phyloP scores from a whole-genome alignment of 1,140 invertebrate species.

The Formica selysi region DNA sequence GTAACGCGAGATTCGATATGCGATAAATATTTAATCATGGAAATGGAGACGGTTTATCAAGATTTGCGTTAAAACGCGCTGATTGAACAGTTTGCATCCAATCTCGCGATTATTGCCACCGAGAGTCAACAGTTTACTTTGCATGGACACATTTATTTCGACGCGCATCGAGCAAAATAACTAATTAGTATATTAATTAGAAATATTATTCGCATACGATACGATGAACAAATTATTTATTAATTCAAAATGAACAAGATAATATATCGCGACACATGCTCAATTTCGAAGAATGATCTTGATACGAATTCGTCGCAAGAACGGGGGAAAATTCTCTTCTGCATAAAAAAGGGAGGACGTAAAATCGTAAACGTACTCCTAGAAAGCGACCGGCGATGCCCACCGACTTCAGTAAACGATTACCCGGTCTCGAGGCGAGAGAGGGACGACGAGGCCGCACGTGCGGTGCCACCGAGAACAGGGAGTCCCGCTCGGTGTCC shows the following conservation, averaged over 20 bases:
- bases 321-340: neutral
- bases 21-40: constrained; percentile 8
- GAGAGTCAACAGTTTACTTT: neutral
- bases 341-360: neutral
- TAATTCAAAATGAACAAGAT: neutral
- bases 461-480: constrained; percentile 31
- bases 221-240: constrained; percentile 24
- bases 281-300: neutral
- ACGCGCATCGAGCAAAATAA: neutral
- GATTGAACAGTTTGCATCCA: neutral
- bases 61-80: neutral
- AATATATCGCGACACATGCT: neutral
- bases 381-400: constrained; percentile 83
- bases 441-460: constrained; percentile 65
- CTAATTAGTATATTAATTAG: neutral
- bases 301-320: neutral
- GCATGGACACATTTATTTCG: neutral
- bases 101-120: constrained; percentile 6
- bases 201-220: neutral
- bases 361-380: constrained; percentile 70
- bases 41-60: neutral
- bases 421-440: constrained; percentile 74
- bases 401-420: constrained; percentile 81
- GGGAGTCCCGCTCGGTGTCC: constrained; percentile 64
- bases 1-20: constrained; percentile 10